A percentile compares a stretch with the other conserved stretches of the same genome.
Evolutionary conservation across 2,113 vertebrate species (phyloP).

Genomic region (Mesembrinibis cayennensis): DNA sequence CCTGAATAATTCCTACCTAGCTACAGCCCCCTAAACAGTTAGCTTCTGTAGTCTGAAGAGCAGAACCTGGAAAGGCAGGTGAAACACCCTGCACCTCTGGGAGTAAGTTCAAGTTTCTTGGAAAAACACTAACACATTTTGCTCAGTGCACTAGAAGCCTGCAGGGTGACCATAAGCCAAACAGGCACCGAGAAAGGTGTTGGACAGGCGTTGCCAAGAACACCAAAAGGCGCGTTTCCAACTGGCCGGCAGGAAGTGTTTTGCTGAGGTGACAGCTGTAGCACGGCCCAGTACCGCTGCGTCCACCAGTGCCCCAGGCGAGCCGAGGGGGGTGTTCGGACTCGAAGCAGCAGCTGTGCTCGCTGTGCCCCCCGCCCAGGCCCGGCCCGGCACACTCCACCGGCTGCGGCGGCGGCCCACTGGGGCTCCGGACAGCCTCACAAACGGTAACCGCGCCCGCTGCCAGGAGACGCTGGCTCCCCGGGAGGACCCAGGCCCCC

Average conservation of each 20-base stretch:
- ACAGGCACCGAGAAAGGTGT: rapidly evolving
- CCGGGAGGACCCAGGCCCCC: too few species aligned
- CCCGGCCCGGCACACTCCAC: neutral
- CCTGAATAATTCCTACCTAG: rapidly evolving
- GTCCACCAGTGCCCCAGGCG: rapidly evolving
- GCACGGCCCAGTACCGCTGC: rapidly evolving
- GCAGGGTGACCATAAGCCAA: rapidly evolving
- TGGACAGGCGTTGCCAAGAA: rapidly evolving
- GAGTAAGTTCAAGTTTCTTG: neutral
- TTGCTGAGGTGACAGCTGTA: neutral
- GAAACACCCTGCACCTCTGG: neutral
- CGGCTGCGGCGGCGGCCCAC: rapidly evolving
- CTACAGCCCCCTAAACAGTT: too few species aligned
- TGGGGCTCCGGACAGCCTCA: neutral
- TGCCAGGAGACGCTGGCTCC: rapidly evolving
- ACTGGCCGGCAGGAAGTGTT: neutral
- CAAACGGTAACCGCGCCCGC: rapidly evolving
- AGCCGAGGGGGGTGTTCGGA: rapidly evolving
- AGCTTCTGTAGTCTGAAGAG: rapidly evolving
- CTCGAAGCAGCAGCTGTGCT: neutral
- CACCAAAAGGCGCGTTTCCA: rapidly evolving
- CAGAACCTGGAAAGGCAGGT: neutral
- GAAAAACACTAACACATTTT: rapidly evolving
- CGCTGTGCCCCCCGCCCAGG: rapidly evolving
- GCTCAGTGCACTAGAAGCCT: too few species aligned